Evolutionary conservation across 2,888 invertebrate species (phyloP).

Genomic region (Eupithecia subumbrata): DNA sequence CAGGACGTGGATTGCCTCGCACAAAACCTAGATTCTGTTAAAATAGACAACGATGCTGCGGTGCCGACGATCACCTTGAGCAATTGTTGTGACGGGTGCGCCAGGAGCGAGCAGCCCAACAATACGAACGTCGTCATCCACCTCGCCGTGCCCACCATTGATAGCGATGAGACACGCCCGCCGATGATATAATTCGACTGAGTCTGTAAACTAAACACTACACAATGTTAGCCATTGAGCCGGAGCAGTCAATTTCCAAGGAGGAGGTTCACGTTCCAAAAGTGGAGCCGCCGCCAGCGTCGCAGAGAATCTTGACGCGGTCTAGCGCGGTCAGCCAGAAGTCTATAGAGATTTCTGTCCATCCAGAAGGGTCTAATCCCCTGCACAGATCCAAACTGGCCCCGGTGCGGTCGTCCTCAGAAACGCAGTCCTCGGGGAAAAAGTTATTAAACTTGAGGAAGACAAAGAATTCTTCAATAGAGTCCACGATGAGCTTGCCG

Average conservation of each 20-base stretch:
- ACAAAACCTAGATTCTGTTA: conserved; percentile 67
- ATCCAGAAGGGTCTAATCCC: conserved; percentile 76
- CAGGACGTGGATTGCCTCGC: conserved; percentile 65
- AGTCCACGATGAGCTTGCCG: conserved; percentile 81
- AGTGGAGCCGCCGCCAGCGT: conserved; percentile 59
- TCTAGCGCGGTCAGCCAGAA: conserved; percentile 86
- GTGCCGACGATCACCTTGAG: conserved; percentile 80
- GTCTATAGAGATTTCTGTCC: conserved; percentile 84
- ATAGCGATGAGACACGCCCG: conserved; percentile 77
- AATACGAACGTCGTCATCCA: conserved; percentile 70
- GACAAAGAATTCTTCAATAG: conserved; percentile 81
- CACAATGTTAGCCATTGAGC: conserved; percentile 78
- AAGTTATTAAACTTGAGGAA: conserved; percentile 76
- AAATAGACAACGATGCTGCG: conserved; percentile 71
- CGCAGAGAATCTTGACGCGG: conserved; percentile 83
- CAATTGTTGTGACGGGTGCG: conserved; percentile 74
- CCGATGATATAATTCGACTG: conserved; percentile 71
- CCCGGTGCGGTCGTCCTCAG: conserved; percentile 77
- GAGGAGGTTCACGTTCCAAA: conserved; percentile 67
- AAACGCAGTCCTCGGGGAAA: conserved; percentile 76
- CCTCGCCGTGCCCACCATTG: conserved; percentile 76
- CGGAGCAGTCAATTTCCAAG: conserved; percentile 71
- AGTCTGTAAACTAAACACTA: conserved; percentile 20
- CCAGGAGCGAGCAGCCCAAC: conserved; percentile 61
- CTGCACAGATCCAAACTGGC: conserved; percentile 78